Base-by-base conservation (phyloP, 2,888 invertebrate genomes). In the Germaria angustata region DNA sequence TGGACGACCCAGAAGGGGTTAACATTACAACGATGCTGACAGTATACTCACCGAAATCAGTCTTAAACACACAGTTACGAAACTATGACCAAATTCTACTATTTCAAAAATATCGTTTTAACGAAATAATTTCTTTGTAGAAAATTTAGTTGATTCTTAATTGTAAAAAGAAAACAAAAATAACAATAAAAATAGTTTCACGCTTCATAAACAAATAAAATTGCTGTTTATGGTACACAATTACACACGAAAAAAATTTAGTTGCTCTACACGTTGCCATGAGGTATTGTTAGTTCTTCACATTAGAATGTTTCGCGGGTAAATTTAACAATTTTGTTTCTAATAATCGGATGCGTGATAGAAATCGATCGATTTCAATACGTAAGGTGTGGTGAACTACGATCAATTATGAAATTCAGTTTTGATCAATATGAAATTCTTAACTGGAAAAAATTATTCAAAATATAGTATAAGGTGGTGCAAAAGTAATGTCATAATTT, bases 191-290 rank as follows among this genome's bases (percentile, higher is more conserved):
- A 39, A 63, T 77, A 44, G 41, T 63, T 77, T 69, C 61, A 77
- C 53, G 77, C 63, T 55, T 69, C 28, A 61, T 53, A 63, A 53
- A 69, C 69, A 61, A 69, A 78, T 69, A 68, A 57, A 76, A 76
- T 49, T 46, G 61, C 15, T 20, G n/a, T 61, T 59, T 77, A 55
- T 55, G 69, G 69, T 53, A 22, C 44, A 53, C 53, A 53, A 44
- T 69, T 46, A 55, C 49, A 49, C 46, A 55, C 4, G 57, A 71
- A 65, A 53, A 34, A 9, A 44, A 3, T 34, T 46, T 49, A 4
- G 20, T n/a, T n/a, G 51, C 72, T 32, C 51, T 73, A 51, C 41
- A 20, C 2, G 0, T 3, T n/a, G 11, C 15, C 13, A 17, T 0
- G 4, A 8, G 15, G 24, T 13, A 13, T n/a, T 34, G 7, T 2